Conservation (phyloP, 2,113 vertebrate species). For the Amazona guildingii region DNA sequence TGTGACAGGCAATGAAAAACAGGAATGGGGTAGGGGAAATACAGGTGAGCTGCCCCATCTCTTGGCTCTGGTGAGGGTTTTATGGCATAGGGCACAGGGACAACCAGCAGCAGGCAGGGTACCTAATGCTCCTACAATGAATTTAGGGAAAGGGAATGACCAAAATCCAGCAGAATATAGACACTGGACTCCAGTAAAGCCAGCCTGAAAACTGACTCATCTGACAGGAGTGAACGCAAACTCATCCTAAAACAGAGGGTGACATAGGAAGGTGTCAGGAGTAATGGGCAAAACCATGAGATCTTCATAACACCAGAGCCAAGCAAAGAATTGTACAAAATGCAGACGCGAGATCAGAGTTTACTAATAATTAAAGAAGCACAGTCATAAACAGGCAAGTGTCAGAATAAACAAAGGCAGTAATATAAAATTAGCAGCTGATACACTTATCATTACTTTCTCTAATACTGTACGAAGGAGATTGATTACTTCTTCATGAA, state of each 20-base stretch:
- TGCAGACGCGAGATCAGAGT: neutral
- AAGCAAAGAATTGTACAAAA: neutral
- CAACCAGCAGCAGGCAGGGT: neutral
- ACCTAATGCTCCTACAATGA: neutral
- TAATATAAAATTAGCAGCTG: neutral
- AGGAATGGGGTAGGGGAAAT: neutral
- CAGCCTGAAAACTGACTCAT: neutral
- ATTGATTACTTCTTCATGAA: neutral
- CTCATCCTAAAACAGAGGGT: neutral
- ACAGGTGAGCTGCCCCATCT: neutral
- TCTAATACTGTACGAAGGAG: neutral
- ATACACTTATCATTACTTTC: neutral
- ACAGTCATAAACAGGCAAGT: neutral
- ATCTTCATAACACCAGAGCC: neutral
- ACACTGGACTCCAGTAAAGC: neutral
- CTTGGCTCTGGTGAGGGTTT: fast-evolving
- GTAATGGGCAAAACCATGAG: fast-evolving
- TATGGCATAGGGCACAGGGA: neutral
- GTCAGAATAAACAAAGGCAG: neutral
- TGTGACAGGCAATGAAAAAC: neutral
- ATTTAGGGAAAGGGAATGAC: fast-evolving
- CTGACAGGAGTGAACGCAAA: neutral
- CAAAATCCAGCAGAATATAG: neutral
- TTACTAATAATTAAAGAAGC: neutral
- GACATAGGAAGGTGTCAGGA: neutral